Conservation (phyloP, 2,797 vertebrate species). For the Hydrophis major region DNA sequence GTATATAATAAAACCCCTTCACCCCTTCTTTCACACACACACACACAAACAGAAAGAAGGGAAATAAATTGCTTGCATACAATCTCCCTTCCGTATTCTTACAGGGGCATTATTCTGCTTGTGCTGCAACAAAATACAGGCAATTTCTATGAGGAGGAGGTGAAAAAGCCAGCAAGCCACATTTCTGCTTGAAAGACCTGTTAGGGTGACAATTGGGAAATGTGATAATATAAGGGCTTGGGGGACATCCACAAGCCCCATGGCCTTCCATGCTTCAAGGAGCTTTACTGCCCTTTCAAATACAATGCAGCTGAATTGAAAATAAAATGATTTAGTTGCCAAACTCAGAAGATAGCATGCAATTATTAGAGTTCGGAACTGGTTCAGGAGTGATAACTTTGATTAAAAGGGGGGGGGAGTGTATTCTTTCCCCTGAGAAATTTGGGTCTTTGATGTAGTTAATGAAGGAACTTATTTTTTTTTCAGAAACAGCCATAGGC, state of each 20-base stretch:
- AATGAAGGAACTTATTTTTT: background rate
- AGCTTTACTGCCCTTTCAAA: background rate
- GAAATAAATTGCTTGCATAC: background rate
- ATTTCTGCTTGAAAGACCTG: background rate
- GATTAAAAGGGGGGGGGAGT: background rate
- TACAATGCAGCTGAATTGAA: background rate
- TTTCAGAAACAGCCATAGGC: background rate
- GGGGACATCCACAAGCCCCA: background rate
- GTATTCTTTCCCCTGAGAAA: background rate
- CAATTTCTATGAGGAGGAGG: background rate
- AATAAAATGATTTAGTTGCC: background rate
- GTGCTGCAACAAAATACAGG: background rate
- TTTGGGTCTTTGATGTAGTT: background rate
- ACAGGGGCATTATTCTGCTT: background rate
- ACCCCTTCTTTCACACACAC: background rate
- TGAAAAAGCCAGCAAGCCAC: background rate
- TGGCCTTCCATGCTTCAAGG: background rate
- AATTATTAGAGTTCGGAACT: background rate
- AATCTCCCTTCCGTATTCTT: background rate
- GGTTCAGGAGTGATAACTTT: background rate
- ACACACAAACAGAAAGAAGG: background rate
- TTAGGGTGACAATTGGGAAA: background rate
- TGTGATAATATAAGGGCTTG: background rate
- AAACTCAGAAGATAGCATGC: background rate
- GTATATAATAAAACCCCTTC: background rate